These are phyloP conservation scores for Uria lomvia DNA, from an alignment of 2,113 vertebrate species.

Conservation along the genomic window DNA sequence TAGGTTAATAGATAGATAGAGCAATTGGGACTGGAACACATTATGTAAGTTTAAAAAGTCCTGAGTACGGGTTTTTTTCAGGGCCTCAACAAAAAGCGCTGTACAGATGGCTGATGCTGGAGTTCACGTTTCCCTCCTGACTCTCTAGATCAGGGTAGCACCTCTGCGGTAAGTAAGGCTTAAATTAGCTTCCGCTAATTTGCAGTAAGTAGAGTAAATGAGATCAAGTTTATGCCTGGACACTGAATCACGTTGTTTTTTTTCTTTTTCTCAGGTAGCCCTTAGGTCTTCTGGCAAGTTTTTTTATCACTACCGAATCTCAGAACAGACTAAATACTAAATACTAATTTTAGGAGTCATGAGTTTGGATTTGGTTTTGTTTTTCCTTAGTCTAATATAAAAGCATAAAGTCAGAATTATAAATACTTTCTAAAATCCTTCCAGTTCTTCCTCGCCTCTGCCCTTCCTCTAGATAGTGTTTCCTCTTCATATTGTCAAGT, in stretches of 20 bases:
- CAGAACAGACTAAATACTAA: neutral
- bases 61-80: neutral
- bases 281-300: neutral
- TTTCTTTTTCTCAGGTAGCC: neutral
- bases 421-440: neutral
- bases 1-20: conserved; percentile 43
- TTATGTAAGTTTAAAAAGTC: neutral
- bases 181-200: neutral
- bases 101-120: neutral
- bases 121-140: neutral
- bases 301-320: neutral
- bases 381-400: neutral
- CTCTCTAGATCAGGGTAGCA: neutral
- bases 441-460: neutral
- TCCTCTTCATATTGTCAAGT: neutral
- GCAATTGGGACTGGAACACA: neutral
- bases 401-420: neutral
- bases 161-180: neutral
- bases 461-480: neutral
- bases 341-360: neutral
- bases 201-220: neutral
- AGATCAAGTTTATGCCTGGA: neutral
- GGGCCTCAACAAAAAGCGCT: neutral
- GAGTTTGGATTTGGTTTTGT: neutral
- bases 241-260: fast-evolving